Conservation (phyloP, 2,888 invertebrate species). For the Cremastinae sp. region DNA sequence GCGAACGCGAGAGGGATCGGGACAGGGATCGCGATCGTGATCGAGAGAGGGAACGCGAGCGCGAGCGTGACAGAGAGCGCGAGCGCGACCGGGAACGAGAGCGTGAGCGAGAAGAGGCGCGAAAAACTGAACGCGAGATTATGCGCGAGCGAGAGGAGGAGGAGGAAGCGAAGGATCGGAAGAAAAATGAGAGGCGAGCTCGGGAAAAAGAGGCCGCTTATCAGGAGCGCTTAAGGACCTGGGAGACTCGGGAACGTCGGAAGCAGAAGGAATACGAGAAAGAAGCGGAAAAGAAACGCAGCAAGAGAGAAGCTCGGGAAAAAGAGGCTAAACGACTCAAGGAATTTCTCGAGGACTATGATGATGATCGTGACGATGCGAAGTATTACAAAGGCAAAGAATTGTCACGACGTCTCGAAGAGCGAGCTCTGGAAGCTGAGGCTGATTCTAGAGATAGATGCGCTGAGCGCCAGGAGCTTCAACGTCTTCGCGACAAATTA, state of each 20-base stretch:
- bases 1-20: slow-evolving; percentile 79
- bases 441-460: slow-evolving; percentile 94
- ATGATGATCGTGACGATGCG: slow-evolving; percentile 97
- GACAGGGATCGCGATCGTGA: slow-evolving; percentile 84
- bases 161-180: slow-evolving; percentile 94
- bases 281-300: slow-evolving; percentile 91
- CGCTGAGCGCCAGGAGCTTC: slow-evolving; percentile 84
- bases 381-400: slow-evolving; percentile 98
- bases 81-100: slow-evolving; percentile 82
- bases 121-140: slow-evolving; percentile 83
- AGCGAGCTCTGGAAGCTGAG: slow-evolving; percentile 96
- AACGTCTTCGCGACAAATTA: slow-evolving; percentile 87
- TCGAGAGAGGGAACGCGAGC: slow-evolving; percentile 83
- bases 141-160: slow-evolving; percentile 91
- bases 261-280: slow-evolving; percentile 95
- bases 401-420: slow-evolving; percentile 93
- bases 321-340: slow-evolving; percentile 96
- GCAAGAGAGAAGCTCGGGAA: slow-evolving; percentile 92
- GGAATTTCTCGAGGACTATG: slow-evolving; percentile 99
- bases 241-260: slow-evolving; percentile 95
- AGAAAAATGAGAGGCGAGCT: slow-evolving; percentile 93
- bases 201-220: slow-evolving; percentile 98
- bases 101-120: slow-evolving; percentile 82
- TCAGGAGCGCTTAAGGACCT: slow-evolving; percentile 90
- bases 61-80: slow-evolving; percentile 83